These are phyloP conservation scores for Erebia ligea DNA, from an alignment of 2,888 invertebrate species.

Conservation along the genomic window DNA sequence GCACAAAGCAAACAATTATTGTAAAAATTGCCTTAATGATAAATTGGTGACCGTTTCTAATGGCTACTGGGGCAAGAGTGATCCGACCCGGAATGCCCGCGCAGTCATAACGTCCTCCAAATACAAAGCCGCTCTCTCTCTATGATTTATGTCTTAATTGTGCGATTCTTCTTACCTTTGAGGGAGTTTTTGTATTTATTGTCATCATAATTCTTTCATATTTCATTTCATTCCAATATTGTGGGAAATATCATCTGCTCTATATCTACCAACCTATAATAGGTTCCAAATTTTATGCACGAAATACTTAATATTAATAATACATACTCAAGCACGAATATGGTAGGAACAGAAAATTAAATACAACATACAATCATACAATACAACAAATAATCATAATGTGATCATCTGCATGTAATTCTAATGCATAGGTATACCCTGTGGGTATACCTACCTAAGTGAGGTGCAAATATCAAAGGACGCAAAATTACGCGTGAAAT, in stretches of 20 bases:
- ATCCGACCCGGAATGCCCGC: conserved; percentile 66
- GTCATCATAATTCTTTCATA: conserved; percentile 66
- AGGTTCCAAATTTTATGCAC: background rate
- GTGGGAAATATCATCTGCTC: conserved; percentile 41
- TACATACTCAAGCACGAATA: no score
- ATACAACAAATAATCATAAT: no score
- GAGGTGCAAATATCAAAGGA: no score
- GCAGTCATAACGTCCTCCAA: conserved; percentile 79
- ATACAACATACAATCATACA: no score
- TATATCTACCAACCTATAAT: conserved; percentile 26
- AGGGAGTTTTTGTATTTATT: conserved; percentile 62
- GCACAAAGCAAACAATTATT: conserved; percentile 77
- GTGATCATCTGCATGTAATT: no score
- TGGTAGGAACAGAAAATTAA: no score
- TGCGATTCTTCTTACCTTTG: conserved; percentile 63
- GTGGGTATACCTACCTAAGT: no score
- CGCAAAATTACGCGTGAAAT: no score
- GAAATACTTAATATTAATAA: no score
- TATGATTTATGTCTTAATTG: conserved; percentile 82
- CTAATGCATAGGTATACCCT: no score
- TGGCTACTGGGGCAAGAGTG: conserved; percentile 73
- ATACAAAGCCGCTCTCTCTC: conserved; percentile 68
- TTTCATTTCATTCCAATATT: conserved; percentile 39
- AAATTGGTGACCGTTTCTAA: conserved; percentile 81
- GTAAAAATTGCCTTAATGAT: conserved; percentile 83